phyloP scores from a whole-genome alignment of 2,888 invertebrate species.

The Trachelus iudaicus region DNA sequence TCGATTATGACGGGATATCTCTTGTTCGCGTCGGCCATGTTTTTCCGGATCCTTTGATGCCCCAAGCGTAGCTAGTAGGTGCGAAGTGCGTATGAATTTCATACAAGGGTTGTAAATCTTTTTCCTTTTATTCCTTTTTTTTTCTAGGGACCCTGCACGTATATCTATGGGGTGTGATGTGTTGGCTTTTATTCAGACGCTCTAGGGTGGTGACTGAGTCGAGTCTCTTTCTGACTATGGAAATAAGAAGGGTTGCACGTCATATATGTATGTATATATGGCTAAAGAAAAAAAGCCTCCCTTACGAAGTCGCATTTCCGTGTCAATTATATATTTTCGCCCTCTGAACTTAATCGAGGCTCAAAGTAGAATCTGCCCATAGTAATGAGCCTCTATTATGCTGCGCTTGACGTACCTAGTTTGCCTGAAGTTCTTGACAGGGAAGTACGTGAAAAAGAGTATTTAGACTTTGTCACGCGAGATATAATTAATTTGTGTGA shows the following conservation, averaged over 20 bases:
- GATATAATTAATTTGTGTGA: background rate
- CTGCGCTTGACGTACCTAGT: background rate
- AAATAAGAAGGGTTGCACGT: conserved; percentile 43
- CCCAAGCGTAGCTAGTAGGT: conserved; percentile 41
- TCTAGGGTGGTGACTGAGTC: conserved; percentile 30
- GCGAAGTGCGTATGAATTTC: conserved; percentile 56
- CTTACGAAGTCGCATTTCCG: conserved; percentile 10
- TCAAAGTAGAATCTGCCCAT: conserved; percentile 36
- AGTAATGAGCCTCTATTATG: conserved; percentile 39
- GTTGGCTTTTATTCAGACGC: conserved; percentile 39
- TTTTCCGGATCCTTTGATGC: conserved; percentile 48
- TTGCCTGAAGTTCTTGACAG: background rate
- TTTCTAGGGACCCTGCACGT: conserved; percentile 23
- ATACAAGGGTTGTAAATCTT: conserved; percentile 52
- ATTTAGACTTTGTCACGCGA: background rate
- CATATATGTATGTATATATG: background rate
- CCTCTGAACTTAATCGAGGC: conserved; percentile 34
- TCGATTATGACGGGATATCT: conserved; percentile 42
- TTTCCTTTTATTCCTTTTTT: conserved; percentile 38
- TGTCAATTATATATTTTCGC: conserved; percentile 51
- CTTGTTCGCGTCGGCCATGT: conserved; percentile 36
- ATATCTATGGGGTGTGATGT: conserved; percentile 37
- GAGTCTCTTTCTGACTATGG: conserved; percentile 35
- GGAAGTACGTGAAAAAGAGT: background rate
- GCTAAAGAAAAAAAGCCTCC: background rate